Evolutionary conservation across 2,888 invertebrate species (phyloP), one percentile per base, ranked within the genome.

Genomic region (Synergus itoensis): DNA sequence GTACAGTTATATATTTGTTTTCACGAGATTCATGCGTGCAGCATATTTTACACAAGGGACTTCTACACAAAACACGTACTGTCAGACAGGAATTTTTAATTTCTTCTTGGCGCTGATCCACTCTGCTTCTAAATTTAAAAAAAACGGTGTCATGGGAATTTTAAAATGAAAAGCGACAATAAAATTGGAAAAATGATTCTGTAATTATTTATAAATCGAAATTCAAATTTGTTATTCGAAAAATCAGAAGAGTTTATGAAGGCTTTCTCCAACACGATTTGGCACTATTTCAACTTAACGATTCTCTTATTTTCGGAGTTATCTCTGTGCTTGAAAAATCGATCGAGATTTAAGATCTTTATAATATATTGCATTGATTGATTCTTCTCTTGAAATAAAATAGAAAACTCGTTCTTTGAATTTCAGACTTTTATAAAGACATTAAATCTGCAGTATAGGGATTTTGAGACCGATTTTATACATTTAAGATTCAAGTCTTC

Each of bases 41-140:
- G 21, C 21, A 45, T 45, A 67, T 45, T 67, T 67, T 67, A 67
- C 67, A 67, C 14, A 2, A 67, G 28, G 45, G 67, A 67, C 45
- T 21, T 21, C 7, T 7, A 21, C 8, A 67, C 21, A 45, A 67
- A 67, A 45, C 45, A 9, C 16, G 18, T 18, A 18, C 18, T 41
- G 8, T 45, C 45, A 21, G 67, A 45, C 7, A 18, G 21, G 43
- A 45, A 67, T 67, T 67, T 43, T 43, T 63, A 43, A 67, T 67
- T 21, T 11, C 12, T 43, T 21, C 4, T 18, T 43, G 43, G 5
- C 16, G 4, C 43, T 3, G n/a, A 67, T 67, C 14, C 41, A 43
- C 43, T 36, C 21, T 41, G 43, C n/a, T n/a, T 41, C 43, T 18
- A 11, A 43, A 67, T 67, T 28, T 28, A 28, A 3, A 45, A 45